Conservation (phyloP, 92 coral and sea anemone genomes). For the Muricea muricata region DNA sequence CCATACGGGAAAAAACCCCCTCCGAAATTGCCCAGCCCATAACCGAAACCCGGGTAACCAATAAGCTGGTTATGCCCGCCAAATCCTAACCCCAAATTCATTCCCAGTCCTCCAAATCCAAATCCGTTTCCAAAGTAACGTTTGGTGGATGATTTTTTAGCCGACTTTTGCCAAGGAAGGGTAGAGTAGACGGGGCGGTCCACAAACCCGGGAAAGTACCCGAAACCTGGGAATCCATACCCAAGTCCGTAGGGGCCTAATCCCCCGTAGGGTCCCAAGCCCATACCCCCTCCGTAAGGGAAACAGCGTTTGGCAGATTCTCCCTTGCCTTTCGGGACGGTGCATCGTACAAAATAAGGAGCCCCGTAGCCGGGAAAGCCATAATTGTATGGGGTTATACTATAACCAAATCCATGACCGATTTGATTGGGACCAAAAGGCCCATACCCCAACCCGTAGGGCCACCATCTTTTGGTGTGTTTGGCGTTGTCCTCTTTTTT, state of each 20-base stretch:
- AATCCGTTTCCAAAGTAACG: background rate
- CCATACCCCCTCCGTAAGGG: slow-evolving; percentile 20
- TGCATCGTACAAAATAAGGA: background rate
- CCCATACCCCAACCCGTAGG: slow-evolving; percentile 27
- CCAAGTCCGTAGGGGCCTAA: background rate
- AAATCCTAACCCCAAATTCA: slow-evolving; percentile 9
- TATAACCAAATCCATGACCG: slow-evolving; percentile 27
- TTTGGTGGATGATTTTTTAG: slow-evolving; percentile 26
- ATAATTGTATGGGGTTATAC: background rate
- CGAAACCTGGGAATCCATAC: slow-evolving; percentile 1
- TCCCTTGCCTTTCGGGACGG: slow-evolving; percentile 27
- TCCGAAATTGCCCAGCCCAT: slow-evolving; percentile 1
- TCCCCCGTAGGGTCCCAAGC: background rate
- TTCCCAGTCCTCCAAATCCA: slow-evolving; percentile 9
- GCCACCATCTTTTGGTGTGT: slow-evolving; percentile 30
- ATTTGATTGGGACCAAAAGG: background rate
- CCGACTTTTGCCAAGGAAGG: slow-evolving; percentile 37
- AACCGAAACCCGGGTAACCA: slow-evolving; percentile 30
- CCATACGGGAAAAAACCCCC: slow-evolving; percentile 18
- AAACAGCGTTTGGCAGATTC: slow-evolving; percentile 43
- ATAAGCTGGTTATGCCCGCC: background rate
- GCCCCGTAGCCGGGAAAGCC: slow-evolving; percentile 29
- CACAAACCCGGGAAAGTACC: slow-evolving; percentile 33
- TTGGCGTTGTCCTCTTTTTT: background rate
- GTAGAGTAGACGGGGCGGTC: slow-evolving; percentile 33